Percentiles rank a stretch among this genome's conserved stretches.
phyloP scores from a whole-genome alignment of 2,113 vertebrate species.

The Myocastor coypus region DNA sequence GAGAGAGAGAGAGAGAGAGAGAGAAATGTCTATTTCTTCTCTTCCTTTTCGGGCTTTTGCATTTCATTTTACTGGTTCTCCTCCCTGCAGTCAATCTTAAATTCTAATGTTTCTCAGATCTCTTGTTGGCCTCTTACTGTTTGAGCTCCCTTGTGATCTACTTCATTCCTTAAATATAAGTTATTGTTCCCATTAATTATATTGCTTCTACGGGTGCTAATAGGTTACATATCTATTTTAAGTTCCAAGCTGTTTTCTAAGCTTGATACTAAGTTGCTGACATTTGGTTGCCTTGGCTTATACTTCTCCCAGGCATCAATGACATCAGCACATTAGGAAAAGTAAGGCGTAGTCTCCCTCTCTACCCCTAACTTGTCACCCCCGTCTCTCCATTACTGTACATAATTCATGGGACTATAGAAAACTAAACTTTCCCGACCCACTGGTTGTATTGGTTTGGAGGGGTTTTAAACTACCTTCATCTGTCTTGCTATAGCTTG shows the following conservation, averaged over 20 bases:
- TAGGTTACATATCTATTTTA: not conserved
- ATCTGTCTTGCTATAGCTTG: not conserved
- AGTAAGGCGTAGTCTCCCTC: not conserved
- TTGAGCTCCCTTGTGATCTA: not conserved
- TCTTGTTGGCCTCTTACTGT: not conserved
- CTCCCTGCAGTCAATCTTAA: not conserved
- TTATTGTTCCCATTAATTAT: not conserved
- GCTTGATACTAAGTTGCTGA: not conserved
- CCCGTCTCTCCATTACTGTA: not conserved
- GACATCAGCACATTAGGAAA: not conserved
- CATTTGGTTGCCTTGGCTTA: not conserved
- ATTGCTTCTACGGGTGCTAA: not conserved
- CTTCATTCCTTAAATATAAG: not conserved
- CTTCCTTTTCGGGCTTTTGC: not conserved
- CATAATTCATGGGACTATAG: not conserved
- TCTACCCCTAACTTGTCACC: not conserved
- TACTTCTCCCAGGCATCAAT: not conserved
- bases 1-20: too few species aligned
- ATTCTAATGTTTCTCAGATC: not conserved
- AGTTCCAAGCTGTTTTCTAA: conserved; percentile 19
- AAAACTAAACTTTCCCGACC: not conserved
- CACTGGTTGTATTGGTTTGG: conserved; percentile 4
- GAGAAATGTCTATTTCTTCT: not conserved
- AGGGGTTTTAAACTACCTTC: not conserved
- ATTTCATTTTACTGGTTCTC: not conserved